Conservation (phyloP, 2,113 vertebrate species). For the Triplophysa siluroides region DNA sequence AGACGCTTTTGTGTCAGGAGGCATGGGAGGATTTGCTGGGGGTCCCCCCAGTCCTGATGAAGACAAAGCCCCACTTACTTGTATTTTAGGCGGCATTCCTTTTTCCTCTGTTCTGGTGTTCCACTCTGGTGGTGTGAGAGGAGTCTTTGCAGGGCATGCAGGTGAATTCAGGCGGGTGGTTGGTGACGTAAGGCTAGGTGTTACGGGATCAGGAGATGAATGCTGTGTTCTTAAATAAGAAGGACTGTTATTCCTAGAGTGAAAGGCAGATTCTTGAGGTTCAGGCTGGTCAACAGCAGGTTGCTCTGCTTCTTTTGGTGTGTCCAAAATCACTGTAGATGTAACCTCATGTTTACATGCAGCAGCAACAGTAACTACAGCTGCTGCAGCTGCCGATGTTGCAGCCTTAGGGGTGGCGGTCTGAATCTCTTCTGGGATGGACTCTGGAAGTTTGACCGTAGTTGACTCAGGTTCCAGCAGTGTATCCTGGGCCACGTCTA, state of each 20-base stretch:
- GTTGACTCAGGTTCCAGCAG: constrained; percentile 67
- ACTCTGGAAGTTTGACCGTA: constrained; percentile 73
- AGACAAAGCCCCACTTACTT: constrained; percentile 74
- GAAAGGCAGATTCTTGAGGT: constrained; percentile 78
- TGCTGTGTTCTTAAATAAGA: constrained; percentile 65
- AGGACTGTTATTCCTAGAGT: constrained; percentile 66
- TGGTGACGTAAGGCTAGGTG: constrained; percentile 55
- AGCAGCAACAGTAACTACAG: constrained; percentile 74
- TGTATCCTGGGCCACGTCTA: constrained; percentile 52
- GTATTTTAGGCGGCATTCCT: constrained; percentile 75
- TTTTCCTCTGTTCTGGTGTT: constrained; percentile 85
- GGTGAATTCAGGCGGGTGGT: constrained; percentile 71
- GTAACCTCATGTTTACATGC: constrained; percentile 73
- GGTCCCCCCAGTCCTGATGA: constrained; percentile 62
- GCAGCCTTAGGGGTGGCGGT: constrained; percentile 71
- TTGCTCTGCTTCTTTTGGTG: constrained; percentile 78
- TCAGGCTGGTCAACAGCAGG: constrained; percentile 77
- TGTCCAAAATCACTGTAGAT: constrained; percentile 71
- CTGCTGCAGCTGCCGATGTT: constrained; percentile 61
- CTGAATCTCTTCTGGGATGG: constrained; percentile 76
- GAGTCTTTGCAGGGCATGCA: constrained; percentile 61
- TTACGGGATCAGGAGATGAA: constrained; percentile 54
- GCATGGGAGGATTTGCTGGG: constrained; percentile 73
- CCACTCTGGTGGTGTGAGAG: constrained; percentile 81
- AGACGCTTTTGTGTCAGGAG: constrained; percentile 93